Conservation (phyloP, 2,113 vertebrate genomes). For the Furnarius figulus region DNA sequence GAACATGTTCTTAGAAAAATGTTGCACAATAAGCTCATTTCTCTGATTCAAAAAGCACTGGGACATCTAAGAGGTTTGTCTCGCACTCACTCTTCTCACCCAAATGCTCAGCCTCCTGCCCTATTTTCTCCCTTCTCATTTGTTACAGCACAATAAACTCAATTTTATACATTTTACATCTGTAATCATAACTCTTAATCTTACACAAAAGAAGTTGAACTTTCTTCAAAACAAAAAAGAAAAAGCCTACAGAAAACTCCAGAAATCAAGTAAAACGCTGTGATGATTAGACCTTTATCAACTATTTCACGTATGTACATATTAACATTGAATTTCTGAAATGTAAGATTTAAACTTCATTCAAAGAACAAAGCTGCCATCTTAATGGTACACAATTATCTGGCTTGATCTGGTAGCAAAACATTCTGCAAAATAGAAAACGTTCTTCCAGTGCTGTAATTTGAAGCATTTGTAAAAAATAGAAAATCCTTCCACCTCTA, state of each 20-base stretch:
- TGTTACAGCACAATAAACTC: slow-evolving; percentile 10
- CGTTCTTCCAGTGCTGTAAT: background rate
- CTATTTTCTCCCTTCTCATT: background rate
- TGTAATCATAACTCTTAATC: background rate
- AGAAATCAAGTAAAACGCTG: slow-evolving; percentile 14
- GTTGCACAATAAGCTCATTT: background rate
- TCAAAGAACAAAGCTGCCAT: background rate
- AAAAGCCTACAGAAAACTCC: background rate
- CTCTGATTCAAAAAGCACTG: background rate
- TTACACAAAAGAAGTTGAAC: background rate
- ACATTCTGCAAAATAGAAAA: background rate
- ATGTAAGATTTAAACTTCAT: background rate
- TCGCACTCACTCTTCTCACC: background rate
- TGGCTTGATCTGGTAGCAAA: background rate
- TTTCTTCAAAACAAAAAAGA: background rate
- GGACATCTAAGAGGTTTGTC: background rate
- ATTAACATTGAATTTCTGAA: background rate
- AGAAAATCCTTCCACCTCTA: background rate
- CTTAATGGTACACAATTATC: background rate
- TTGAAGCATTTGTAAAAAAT: background rate
- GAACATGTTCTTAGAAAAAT: background rate
- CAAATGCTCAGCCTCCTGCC: background rate
- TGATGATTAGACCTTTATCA: background rate
- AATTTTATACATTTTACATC: background rate
- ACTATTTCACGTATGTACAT: background rate